A percentile compares a stretch with the other conserved stretches of the same genome.
These are phyloP conservation scores for Zygaena filipendulae DNA, from an alignment of 2,888 invertebrate species.

Conservation along the genomic window DNA sequence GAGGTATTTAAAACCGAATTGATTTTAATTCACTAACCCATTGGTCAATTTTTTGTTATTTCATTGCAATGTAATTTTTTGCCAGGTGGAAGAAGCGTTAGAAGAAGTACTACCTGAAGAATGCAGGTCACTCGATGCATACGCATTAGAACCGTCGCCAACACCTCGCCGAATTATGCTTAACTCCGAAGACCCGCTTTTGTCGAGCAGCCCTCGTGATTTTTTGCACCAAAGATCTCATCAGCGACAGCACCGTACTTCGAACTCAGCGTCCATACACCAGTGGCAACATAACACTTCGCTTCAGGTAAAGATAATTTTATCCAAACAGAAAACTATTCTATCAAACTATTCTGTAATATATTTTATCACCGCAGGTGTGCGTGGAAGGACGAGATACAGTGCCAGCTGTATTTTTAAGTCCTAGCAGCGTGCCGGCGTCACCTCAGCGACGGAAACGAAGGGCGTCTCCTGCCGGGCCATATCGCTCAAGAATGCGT, in stretches of 20 bases:
- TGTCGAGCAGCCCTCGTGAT: conserved; percentile 87
- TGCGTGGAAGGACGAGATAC: conserved; percentile 73
- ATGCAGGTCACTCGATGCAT: conserved; percentile 71
- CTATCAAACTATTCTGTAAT: neutral
- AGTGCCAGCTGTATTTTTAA: conserved; percentile 80
- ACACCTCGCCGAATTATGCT: conserved; percentile 87
- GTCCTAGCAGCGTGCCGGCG: conserved; percentile 77
- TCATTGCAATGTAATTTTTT: conserved; percentile 1
- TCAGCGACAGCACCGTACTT: conserved; percentile 37
- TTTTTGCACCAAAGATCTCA: conserved; percentile 64
- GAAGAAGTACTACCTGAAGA: conserved; percentile 87
- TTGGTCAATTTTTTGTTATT: too few relatives aligned
- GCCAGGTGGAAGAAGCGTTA: conserved; percentile 81
- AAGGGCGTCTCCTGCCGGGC: conserved; percentile 73
- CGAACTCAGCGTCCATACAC: conserved; percentile 30
- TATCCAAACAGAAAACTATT: neutral
- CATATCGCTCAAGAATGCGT: conserved; percentile 56
- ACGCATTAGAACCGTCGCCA: conserved; percentile 72
- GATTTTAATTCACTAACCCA: conserved; percentile 1
- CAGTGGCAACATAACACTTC: conserved; percentile 52
- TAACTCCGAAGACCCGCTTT: conserved; percentile 85
- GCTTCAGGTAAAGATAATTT: conserved; percentile 36
- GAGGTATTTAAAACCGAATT: conserved; percentile 49
- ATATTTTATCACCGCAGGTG: conserved; percentile 29
- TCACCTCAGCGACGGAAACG: conserved; percentile 74